Evolutionary conservation across 2,113 vertebrate genomes (phyloP), one percentile per base, ranked within the genome.

Genomic region (Erythrocercus mccallii): DNA sequence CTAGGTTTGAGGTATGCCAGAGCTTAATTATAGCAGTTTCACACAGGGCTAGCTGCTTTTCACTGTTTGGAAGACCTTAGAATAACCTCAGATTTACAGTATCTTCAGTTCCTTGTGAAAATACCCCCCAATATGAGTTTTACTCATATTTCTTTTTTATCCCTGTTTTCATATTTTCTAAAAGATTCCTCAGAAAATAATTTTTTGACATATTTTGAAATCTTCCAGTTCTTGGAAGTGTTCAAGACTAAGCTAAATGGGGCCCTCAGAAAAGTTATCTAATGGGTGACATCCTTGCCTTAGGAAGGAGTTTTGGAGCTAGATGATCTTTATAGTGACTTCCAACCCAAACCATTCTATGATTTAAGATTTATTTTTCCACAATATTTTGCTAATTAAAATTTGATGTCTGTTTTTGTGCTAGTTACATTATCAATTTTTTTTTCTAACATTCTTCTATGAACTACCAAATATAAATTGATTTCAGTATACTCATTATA

Each of bases 181-280:
- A 87, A 62, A 56, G 22, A 72, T 50, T 73, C 21, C 23, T 51
- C 16, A 57, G 48, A 61, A 82, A 61, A 87, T 0, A 78, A 24
- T 53, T 87, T 87, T 87, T 87, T 40, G 1, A 7, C 5, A 14
- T 53, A 48, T 66, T 81, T 74, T 60, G 15, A 66, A 33, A 60
- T 60, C 12, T 53, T 58, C 23, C 4, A 11, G 3, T 60, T 66
- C 9, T 24, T 66, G 15, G 15, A 37, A 60, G 33, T 66, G 12
- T 60, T 74, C 6, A 38, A 14, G 13, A 16, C 20, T 16, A 38
- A 28, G 23, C 22, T 58, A 48, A 19, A 45, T 66, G 9, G 23
- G 23, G 3, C 5, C 13, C 53, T 38, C 16, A n/a, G 9, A 13
- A 74, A 38, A 0, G 0, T 33, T 22, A 37, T 31, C 31, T 31